Percentiles rank a stretch among this genome's conserved stretches.
Evolutionary conservation across 2,113 vertebrate species (phyloP).

Genomic region (Podiceps cristatus): DNA sequence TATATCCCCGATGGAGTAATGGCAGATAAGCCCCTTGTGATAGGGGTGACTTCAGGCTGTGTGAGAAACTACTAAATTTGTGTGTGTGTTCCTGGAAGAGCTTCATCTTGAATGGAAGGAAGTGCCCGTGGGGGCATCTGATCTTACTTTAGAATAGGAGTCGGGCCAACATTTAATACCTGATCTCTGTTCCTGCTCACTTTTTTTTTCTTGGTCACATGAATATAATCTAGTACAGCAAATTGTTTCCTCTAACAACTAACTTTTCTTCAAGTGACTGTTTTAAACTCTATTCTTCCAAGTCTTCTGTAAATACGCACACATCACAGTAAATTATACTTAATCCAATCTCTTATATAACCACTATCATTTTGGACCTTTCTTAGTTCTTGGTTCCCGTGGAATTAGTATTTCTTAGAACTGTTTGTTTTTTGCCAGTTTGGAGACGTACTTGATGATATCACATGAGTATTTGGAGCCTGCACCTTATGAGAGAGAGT

Average conservation of each 20-base stretch:
- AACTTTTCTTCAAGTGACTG: slow-evolving; percentile 64
- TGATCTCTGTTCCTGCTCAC: slow-evolving; percentile 52
- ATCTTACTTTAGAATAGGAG: slow-evolving; percentile 56
- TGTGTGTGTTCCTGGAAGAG: neutral
- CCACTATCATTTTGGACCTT: slow-evolving; percentile 75
- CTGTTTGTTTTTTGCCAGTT: slow-evolving; percentile 66
- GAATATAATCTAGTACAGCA: slow-evolving; percentile 70
- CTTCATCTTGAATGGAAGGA: neutral
- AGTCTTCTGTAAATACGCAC: slow-evolving; percentile 79
- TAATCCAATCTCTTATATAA: slow-evolving; percentile 82
- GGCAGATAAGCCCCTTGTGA: neutral
- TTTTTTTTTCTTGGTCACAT: slow-evolving; percentile 41
- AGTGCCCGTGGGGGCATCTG: neutral
- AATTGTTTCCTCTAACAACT: slow-evolving; percentile 75
- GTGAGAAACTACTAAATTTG: neutral
- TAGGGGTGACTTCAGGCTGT: neutral
- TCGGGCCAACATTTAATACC: slow-evolving; percentile 68
- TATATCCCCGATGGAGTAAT: neutral
- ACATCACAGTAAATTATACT: slow-evolving; percentile 78
- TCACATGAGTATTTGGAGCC: slow-evolving; percentile 47
- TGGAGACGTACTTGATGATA: slow-evolving; percentile 61
- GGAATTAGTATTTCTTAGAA: slow-evolving; percentile 81
- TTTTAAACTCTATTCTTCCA: slow-evolving; percentile 76
- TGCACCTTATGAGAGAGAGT: neutral
- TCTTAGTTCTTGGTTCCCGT: slow-evolving; percentile 69